Percentiles rank a stretch among this genome's conserved stretches.
These are phyloP conservation scores for Azemiops feae DNA, from an alignment of 2,113 vertebrate genomes.

Conservation along the genomic window DNA sequence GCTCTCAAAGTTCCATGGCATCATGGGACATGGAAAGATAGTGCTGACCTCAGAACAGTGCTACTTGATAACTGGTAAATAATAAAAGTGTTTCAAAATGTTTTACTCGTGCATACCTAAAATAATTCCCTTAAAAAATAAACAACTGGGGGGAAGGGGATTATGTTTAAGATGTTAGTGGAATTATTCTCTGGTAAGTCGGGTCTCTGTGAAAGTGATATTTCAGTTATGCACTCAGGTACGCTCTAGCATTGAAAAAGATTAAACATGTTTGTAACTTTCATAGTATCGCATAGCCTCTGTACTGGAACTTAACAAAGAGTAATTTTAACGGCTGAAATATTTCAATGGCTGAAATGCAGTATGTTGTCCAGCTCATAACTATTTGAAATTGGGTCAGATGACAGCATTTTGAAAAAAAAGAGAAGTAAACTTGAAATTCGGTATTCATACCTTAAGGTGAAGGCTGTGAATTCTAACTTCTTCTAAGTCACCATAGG, in stretches of 20 bases:
- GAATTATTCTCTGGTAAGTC: neutral
- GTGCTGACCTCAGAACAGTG: neutral
- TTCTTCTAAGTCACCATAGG: neutral
- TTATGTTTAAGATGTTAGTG: neutral
- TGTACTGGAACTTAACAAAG: neutral
- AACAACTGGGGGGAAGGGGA: neutral
- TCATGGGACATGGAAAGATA: neutral
- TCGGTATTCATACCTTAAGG: conserved; percentile 40
- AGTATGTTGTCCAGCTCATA: neutral
- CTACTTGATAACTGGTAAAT: neutral
- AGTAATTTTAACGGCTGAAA: neutral
- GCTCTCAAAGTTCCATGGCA: neutral
- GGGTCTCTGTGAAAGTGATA: neutral
- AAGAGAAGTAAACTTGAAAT: conserved; percentile 24
- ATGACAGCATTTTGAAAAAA: conserved; percentile 1
- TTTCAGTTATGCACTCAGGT: neutral
- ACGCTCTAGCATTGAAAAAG: neutral
- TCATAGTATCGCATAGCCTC: neutral
- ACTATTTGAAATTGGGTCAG: conserved; percentile 1
- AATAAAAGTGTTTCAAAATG: neutral
- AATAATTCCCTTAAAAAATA: neutral
- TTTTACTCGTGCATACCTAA: neutral
- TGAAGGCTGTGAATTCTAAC: neutral
- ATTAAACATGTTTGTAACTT: neutral
- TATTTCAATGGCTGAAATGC: neutral